Percentiles rank a stretch among this genome's conserved stretches.
phyloP scores from a whole-genome alignment of 2,888 invertebrate genomes.

The Phrixothrix hirtus region DNA sequence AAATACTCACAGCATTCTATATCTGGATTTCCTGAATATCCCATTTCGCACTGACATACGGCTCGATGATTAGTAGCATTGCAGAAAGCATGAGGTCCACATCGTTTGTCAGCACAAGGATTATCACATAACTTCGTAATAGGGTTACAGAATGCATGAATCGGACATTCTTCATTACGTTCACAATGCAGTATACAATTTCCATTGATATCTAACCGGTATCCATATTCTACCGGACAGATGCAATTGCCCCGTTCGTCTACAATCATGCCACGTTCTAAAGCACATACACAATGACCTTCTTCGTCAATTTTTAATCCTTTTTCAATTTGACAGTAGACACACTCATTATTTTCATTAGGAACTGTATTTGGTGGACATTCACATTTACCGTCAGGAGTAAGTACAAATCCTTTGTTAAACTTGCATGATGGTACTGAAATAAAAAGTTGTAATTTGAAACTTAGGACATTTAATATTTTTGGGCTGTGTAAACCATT shows the following conservation, averaged over 20 bases:
- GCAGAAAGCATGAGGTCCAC: conserved; percentile 78
- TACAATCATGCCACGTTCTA: conserved; percentile 75
- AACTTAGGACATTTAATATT: too few relatives aligned
- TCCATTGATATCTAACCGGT: conserved; percentile 63
- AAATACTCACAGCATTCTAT: conserved; percentile 68
- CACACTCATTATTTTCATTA: conserved; percentile 76
- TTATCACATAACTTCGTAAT: conserved; percentile 74
- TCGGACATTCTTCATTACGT: conserved; percentile 74
- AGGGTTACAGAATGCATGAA: conserved; percentile 73
- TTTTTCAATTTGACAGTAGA: conserved; percentile 70
- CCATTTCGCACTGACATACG: conserved; percentile 75
- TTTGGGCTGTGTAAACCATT: too few relatives aligned
- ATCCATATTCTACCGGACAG: conserved; percentile 71
- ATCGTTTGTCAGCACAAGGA: conserved; percentile 75
- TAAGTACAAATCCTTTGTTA: conserved; percentile 70
- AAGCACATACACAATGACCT: conserved; percentile 81
- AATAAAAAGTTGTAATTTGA: too few relatives aligned
- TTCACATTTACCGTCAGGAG: conserved; percentile 68
- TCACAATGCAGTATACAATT: conserved; percentile 70
- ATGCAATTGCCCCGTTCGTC: conserved; percentile 78
- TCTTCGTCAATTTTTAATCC: conserved; percentile 76
- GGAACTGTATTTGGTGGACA: conserved; percentile 79
- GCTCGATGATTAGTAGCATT: conserved; percentile 77
- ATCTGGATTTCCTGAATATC: conserved; percentile 77
- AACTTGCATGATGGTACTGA: conserved; percentile 65